phyloP scores from a whole-genome alignment of 2,888 invertebrate genomes.

The Drosophila nr. perissopoda region DNA sequence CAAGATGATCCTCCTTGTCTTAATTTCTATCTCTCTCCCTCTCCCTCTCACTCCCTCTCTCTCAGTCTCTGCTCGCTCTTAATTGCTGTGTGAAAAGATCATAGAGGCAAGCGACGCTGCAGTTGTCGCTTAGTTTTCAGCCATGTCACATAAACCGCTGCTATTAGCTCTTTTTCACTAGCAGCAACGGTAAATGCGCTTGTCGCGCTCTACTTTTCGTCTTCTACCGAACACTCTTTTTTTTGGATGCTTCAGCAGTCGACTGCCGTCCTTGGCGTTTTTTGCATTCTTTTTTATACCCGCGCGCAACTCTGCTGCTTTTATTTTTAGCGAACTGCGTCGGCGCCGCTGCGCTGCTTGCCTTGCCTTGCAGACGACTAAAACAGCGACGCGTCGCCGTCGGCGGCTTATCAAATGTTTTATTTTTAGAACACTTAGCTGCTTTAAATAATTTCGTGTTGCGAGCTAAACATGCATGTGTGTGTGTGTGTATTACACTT shows the following conservation, averaged over 20 bases:
- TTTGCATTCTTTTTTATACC: neutral
- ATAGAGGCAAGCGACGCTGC: conserved; percentile 51
- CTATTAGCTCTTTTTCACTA: conserved; percentile 37
- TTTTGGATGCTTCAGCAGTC: conserved; percentile 25
- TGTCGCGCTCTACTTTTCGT: conserved; percentile 50
- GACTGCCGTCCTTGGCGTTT: conserved; percentile 3
- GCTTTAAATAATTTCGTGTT: conserved; percentile 60
- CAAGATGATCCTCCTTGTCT: conserved; percentile 6
- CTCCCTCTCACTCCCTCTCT: neutral
- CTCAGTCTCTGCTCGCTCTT: conserved; percentile 30
- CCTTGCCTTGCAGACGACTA: conserved; percentile 17
- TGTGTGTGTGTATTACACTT: conserved; percentile 37
- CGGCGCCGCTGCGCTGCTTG: conserved; percentile 33
- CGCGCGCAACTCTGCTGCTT: conserved; percentile 21
- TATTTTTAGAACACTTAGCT: conserved; percentile 61
- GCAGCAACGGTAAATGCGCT: conserved; percentile 53
- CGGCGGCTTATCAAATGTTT: conserved; percentile 65
- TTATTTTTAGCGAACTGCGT: conserved; percentile 67
- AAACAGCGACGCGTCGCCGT: conserved; percentile 19
- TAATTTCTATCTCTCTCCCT: neutral
- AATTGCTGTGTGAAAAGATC: conserved; percentile 58
- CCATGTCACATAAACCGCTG: conserved; percentile 44
- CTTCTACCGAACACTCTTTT: conserved; percentile 16
- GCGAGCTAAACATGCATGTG: conserved; percentile 18
- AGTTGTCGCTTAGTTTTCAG: conserved; percentile 41